Conservation (phyloP, 2,888 invertebrate species). For the Melolontha melolontha region DNA sequence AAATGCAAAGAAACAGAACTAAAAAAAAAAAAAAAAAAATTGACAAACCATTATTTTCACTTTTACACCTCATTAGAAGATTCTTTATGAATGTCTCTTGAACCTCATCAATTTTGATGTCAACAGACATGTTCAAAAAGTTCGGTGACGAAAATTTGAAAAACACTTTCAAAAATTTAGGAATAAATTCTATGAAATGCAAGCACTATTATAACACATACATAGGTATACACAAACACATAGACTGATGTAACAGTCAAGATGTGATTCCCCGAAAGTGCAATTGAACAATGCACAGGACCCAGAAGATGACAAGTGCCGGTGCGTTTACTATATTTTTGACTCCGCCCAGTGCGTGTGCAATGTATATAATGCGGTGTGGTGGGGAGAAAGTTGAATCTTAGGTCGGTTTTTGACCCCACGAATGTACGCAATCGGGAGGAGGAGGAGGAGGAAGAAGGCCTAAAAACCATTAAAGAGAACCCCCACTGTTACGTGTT, state of each 20-base stretch:
- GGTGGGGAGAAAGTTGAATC: constrained; percentile 49
- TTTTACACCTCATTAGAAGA: constrained; percentile 58
- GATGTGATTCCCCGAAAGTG: constrained; percentile 52
- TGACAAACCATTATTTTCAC: constrained; percentile 56
- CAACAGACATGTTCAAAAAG: constrained; percentile 38
- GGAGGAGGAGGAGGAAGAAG: too few species aligned
- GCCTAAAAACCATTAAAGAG: constrained; percentile 6
- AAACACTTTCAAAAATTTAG: neutral
- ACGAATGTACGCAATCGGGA: constrained; percentile 8
- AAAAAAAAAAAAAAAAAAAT: constrained; percentile 29
- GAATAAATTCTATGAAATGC: constrained; percentile 2
- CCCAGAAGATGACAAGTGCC: constrained; percentile 55
- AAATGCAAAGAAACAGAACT: too few species aligned
- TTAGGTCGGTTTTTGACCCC: constrained; percentile 64
- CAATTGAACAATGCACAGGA: constrained; percentile 56
- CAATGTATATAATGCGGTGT: constrained; percentile 55
- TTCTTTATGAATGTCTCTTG: constrained; percentile 59
- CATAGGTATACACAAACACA: too few species aligned
- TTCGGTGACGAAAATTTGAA: neutral
- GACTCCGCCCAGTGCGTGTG: constrained; percentile 63
- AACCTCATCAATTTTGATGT: constrained; percentile 53
- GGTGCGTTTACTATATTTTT: constrained; percentile 53
- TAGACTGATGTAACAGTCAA: neutral
- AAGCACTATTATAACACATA: neutral
- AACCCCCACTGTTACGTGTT: constrained; percentile 3